These are phyloP conservation scores for Chrysopa pallens DNA, from an alignment of 1,140 invertebrate genomes.

Conservation along the genomic window DNA sequence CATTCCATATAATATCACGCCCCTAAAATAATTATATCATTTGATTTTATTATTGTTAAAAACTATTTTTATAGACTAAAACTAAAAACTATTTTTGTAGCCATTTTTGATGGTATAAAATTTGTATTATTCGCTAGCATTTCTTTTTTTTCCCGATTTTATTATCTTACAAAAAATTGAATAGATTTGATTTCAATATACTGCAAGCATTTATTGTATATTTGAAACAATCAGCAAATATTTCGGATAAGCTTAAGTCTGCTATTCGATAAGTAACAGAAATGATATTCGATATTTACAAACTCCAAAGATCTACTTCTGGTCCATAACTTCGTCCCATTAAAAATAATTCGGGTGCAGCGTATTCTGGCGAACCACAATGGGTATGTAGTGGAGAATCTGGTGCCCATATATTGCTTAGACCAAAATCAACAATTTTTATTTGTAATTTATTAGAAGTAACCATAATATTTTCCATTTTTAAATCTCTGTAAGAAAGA, in stretches of 20 bases:
- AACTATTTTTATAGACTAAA: too few relatives aligned
- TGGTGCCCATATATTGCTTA: slow-evolving; percentile 41
- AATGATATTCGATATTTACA: slow-evolving; percentile 29
- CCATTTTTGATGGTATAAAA: too few relatives aligned
- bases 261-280: slow-evolving; percentile 1
- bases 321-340: slow-evolving; percentile 42
- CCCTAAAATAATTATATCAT: too few relatives aligned
- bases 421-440: slow-evolving; percentile 58
- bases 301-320: slow-evolving; percentile 59
- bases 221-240: neutral
- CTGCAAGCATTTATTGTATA: slow-evolving; percentile 1
- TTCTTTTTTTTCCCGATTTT: too few relatives aligned
- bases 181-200: too few relatives aligned
- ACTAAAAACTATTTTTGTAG: too few relatives aligned
- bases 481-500: slow-evolving; percentile 36
- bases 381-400: slow-evolving; percentile 41
- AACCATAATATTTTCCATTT: slow-evolving; percentile 61
- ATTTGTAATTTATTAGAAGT: slow-evolving; percentile 41
- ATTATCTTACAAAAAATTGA: too few relatives aligned
- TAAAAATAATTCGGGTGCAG: slow-evolving; percentile 50
- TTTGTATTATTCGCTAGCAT: too few relatives aligned
- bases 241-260: neutral
- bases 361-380: slow-evolving; percentile 59
- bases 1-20: slow-evolving; percentile 49
- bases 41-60: too few relatives aligned